These are phyloP conservation scores for Propithecus coquereli DNA, from an alignment of 2,113 vertebrate species.

Conservation along the genomic window DNA sequence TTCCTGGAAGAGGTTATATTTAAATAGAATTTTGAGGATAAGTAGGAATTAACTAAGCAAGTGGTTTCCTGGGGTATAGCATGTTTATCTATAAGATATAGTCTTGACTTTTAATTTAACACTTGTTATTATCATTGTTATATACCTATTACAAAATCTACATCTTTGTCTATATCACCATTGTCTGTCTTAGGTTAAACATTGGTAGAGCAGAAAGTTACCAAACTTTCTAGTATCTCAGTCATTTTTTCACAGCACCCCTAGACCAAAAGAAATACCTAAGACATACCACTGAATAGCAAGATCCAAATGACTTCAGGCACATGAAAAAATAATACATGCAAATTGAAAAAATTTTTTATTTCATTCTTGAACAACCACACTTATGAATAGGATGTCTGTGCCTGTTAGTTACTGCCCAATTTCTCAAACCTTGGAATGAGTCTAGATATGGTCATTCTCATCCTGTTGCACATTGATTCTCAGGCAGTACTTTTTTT, in stretches of 20 bases:
- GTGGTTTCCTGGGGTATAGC: neutral
- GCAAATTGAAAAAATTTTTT: neutral
- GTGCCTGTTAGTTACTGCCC: neutral
- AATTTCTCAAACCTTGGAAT: neutral
- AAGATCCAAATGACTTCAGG: neutral
- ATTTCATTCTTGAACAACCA: neutral
- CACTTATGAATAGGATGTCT: neutral
- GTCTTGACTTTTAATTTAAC: neutral
- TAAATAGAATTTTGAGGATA: neutral
- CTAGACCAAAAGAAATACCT: neutral
- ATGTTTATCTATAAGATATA: neutral
- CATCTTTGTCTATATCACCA: neutral
- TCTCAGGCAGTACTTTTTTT: neutral
- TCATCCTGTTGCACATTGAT: neutral
- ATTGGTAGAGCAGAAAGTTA: neutral
- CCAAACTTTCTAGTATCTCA: neutral
- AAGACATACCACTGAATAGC: neutral
- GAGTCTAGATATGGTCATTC: neutral
- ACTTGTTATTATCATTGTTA: neutral
- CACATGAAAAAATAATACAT: neutral
- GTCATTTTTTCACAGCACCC: neutral
- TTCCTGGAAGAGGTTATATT: neutral
- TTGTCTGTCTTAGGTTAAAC: neutral
- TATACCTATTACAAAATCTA: neutral
- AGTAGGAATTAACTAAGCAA: neutral